Evolutionary conservation across 2,888 invertebrate species (phyloP).

Genomic region (Chaitophorus viminalis): DNA sequence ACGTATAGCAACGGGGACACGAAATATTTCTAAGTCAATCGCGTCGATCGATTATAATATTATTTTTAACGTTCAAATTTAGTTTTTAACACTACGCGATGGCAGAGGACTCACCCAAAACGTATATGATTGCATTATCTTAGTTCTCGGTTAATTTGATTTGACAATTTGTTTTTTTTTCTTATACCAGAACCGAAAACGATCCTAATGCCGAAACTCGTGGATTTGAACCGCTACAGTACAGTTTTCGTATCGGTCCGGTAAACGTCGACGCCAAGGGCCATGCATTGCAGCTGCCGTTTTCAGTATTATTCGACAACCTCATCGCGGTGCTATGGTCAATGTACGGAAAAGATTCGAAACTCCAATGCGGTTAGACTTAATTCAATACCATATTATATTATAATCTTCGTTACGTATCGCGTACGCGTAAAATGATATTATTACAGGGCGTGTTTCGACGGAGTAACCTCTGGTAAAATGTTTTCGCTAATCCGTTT

Average conservation of each 20-base stretch:
- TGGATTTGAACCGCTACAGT: not conserved
- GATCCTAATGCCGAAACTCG: not conserved
- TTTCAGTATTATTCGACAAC: slow-evolving; percentile 26
- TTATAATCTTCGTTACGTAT: not conserved
- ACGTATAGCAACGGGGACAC: too few relatives aligned
- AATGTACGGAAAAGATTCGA: slow-evolving; percentile 2
- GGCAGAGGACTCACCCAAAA: not conserved
- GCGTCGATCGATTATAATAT: too few relatives aligned
- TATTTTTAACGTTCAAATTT: not conserved
- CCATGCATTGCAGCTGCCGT: slow-evolving; percentile 11
- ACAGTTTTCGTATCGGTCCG: slow-evolving; percentile 12
- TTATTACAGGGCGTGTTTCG: too few relatives aligned
- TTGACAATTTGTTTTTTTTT: too few relatives aligned
- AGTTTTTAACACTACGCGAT: not conserved
- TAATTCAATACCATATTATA: not conserved
- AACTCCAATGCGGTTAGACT: not conserved
- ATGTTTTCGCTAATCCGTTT: too few relatives aligned
- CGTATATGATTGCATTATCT: not conserved
- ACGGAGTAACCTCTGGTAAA: too few relatives aligned
- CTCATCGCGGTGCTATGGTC: slow-evolving; percentile 42
- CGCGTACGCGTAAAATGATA: not conserved
- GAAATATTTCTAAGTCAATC: too few relatives aligned
- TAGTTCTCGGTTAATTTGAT: not conserved
- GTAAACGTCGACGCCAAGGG: not conserved
- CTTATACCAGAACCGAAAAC: not conserved